Percentiles rank a stretch among this genome's conserved stretches.
phyloP scores from a whole-genome alignment of 1,140 invertebrate genomes.

The Drosophila orosa region DNA sequence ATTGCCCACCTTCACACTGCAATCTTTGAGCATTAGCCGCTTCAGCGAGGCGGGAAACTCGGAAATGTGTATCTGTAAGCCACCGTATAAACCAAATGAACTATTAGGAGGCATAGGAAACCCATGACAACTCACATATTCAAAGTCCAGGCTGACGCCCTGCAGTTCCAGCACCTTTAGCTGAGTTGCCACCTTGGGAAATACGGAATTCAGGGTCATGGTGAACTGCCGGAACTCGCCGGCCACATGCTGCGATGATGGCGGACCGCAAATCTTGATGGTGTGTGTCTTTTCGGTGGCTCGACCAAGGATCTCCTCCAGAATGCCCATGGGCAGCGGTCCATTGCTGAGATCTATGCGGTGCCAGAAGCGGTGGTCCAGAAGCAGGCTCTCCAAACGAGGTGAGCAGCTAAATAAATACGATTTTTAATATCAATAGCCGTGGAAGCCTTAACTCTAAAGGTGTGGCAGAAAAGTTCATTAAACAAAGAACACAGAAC shows the following conservation, averaged over 20 bases:
- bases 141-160: slow-evolving; percentile 85
- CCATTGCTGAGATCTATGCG: slow-evolving; percentile 84
- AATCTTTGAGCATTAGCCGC: slow-evolving; percentile 86
- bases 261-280: slow-evolving; percentile 84
- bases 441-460: neutral
- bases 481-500: neutral
- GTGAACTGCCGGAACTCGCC: slow-evolving; percentile 74
- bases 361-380: slow-evolving; percentile 86
- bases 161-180: slow-evolving; percentile 85
- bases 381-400: slow-evolving; percentile 84
- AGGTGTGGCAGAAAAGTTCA: no score
- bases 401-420: slow-evolving; percentile 84
- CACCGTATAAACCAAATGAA: neutral
- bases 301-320: slow-evolving; percentile 84
- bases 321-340: slow-evolving; percentile 79
- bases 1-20: slow-evolving; percentile 84
- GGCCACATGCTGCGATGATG: slow-evolving; percentile 69
- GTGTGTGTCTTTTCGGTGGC: slow-evolving; percentile 84
- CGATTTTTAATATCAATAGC: neutral
- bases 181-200: slow-evolving; percentile 77
- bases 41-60: slow-evolving; percentile 86
- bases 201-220: slow-evolving; percentile 63
- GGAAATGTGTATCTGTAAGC: slow-evolving; percentile 84
- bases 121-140: slow-evolving; percentile 78
- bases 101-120: no score